Conservation (phyloP, 2,113 vertebrate species). For the Malurus melanocephalus region DNA sequence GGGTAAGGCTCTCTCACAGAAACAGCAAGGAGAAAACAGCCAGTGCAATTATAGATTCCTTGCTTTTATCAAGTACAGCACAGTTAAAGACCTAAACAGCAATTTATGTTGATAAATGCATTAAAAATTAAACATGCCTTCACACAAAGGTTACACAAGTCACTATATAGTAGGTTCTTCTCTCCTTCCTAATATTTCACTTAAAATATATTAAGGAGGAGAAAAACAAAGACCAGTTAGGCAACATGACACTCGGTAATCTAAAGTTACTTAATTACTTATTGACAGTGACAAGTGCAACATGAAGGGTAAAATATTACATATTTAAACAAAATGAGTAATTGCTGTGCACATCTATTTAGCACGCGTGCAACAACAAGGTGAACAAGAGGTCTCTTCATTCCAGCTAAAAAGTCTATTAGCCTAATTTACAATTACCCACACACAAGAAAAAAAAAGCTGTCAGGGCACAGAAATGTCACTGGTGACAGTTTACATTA, state of each 20-base stretch:
- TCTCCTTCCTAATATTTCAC: background rate
- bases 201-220: background rate
- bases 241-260: background rate
- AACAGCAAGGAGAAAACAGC: background rate
- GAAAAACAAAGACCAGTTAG: background rate
- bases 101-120: background rate
- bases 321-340: slow-evolving; percentile 20
- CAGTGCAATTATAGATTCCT: background rate
- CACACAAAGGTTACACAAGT: background rate
- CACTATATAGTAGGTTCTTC: background rate
- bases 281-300: background rate
- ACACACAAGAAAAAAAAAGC: slow-evolving; percentile 19
- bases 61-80: background rate
- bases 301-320: background rate
- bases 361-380: slow-evolving; percentile 4
- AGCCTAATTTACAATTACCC: slow-evolving; percentile 52
- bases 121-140: background rate
- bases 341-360: background rate
- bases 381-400: slow-evolving; percentile 2
- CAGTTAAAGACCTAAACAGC: background rate
- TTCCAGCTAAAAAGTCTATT: slow-evolving; percentile 9
- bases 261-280: background rate
- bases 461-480: slow-evolving; percentile 25
- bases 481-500: slow-evolving; percentile 41
- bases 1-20: background rate